Evolutionary conservation across 2,888 invertebrate species (phyloP), one percentile per base, ranked within the genome.

Genomic region (Drosophila subquinaria): DNA sequence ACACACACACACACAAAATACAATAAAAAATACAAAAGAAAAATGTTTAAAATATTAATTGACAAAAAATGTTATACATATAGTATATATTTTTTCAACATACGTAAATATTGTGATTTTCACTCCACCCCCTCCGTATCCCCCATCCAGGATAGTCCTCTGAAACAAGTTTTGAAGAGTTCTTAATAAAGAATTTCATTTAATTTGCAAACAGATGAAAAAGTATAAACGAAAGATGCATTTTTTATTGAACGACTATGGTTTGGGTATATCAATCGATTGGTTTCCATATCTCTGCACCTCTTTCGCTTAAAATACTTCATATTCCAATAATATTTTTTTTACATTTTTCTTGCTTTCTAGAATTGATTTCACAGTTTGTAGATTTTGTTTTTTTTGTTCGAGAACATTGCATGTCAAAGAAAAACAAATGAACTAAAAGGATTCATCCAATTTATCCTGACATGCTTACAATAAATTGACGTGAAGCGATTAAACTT

Each of bases 151-250:
- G 40, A 27, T 40, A 55, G 15, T 13, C 38, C 36, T 35, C 17
- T 13, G 33, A 60, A 67, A 56, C 36, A 53, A 40, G 15, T 61
- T 43, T 71, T 38, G 36, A 15, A 57, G 57, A 65, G 64, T 71
- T 83, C 61, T 55, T 38, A 84, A 83, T 82, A 85, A 83, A 88
- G 61, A 53, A 69, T 75, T 73, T 65, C 47, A 59, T 77, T 73
- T 65, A 53, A 72, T 71, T 77, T 73, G 70, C 69, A 40, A 81
- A 64, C 73, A 65, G 36, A 70, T 59, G 61, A 67, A 63, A 62
- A 61, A 50, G 27, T 51, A 27, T 38, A 66, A 45, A 52, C 65
- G 51, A 68, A 79, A 63, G 36, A 60, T 50, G 65, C 52, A 42
- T 53, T 76, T 70, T 23, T 69, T 45, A 53, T 47, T 70, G 35